Evolutionary conservation across 2,888 invertebrate species (phyloP).

Genomic region (Anticlea derivata): DNA sequence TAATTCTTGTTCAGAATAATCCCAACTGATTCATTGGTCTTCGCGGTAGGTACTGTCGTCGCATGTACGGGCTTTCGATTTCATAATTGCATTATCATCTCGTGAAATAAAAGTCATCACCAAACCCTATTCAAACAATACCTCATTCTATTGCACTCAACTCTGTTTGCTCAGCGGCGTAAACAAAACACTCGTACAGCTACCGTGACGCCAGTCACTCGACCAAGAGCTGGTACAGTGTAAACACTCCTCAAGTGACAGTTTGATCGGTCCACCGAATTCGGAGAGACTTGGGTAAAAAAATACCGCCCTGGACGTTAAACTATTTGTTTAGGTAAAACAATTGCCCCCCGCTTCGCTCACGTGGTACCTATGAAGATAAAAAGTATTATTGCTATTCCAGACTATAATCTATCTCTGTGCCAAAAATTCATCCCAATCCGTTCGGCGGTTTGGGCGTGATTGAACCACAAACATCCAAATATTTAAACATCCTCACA

Average conservation of each 20-base stretch:
- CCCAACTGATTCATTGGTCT: too few relatives aligned
- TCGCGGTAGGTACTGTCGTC: too few relatives aligned
- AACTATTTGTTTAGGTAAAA: conserved; percentile 7
- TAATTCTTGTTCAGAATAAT: too few relatives aligned
- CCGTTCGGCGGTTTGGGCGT: too few relatives aligned
- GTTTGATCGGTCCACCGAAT: conserved; percentile 30
- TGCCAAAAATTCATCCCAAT: too few relatives aligned
- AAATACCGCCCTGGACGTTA: conserved; percentile 23
- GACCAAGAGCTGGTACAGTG: conserved; percentile 55
- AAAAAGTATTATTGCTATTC: too few relatives aligned
- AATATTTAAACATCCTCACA: too few relatives aligned
- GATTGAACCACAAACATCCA: too few relatives aligned
- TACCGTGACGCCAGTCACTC: conserved; percentile 65
- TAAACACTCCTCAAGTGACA: conserved; percentile 59
- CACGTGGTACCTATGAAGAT: too few relatives aligned
- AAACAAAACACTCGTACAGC: conserved; percentile 67
- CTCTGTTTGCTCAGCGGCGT: conserved; percentile 65
- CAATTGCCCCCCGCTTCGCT: too few relatives aligned
- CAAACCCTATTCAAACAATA: conserved; percentile 49
- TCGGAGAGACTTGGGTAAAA: conserved; percentile 9
- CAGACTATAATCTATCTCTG: too few relatives aligned
- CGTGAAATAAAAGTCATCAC: conserved; percentile 34
- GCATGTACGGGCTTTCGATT: neutral
- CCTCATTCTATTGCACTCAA: conserved; percentile 52
- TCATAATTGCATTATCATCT: conserved; percentile 2